Evolutionary conservation across 2,888 invertebrate species (phyloP), one percentile per base, ranked within the genome.

Genomic region (Himalopsyche kuldschensis): DNA sequence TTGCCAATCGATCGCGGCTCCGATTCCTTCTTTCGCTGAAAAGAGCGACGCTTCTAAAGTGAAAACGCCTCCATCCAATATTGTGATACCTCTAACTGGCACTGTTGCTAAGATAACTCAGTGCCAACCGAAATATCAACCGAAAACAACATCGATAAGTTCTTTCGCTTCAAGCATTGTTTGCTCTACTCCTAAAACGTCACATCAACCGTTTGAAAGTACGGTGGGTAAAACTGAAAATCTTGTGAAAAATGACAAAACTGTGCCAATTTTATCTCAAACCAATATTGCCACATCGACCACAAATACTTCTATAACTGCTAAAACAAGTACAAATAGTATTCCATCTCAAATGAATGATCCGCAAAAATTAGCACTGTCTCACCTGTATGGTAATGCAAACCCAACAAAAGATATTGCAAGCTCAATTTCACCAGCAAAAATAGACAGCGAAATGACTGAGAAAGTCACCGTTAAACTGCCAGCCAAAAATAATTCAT

Each of bases 1-100:
- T 55, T 84, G 79, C 77, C 85, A 86, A 77, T 85, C 86, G n/a
- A 86, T 86, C 8, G 81, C 84, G 24, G 55, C 85, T 31, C 86
- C 86, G 11, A 86, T 86, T 32, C 41, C 84, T 15, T 85, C 86
- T 10, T 78, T 79, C 31, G 75, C 31, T 24, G 86, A 86, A 41
- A 84, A 84, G 77, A 81, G 77, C 10, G 79, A 85, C 47, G 41
- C 32, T 31, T 77, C 30, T 10, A 78, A n/a, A 47, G 24, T 55
- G 80, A 82, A 6, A 20, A 24, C 15, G 27, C 4, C 15, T 15
- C 30, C 69, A 11, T 69, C 69, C 69, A 27, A 24, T 30, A 27
- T 3, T 27, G 69, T 27, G 24, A 27, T 27, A 11, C 27, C 69
- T 11, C 0, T 30, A 27, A 30, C 69, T 30, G 30, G 69, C 6